Evolutionary conservation across 2,888 invertebrate species (phyloP), one percentile per base, ranked within the genome.

Genomic region (Pecten maximus): DNA sequence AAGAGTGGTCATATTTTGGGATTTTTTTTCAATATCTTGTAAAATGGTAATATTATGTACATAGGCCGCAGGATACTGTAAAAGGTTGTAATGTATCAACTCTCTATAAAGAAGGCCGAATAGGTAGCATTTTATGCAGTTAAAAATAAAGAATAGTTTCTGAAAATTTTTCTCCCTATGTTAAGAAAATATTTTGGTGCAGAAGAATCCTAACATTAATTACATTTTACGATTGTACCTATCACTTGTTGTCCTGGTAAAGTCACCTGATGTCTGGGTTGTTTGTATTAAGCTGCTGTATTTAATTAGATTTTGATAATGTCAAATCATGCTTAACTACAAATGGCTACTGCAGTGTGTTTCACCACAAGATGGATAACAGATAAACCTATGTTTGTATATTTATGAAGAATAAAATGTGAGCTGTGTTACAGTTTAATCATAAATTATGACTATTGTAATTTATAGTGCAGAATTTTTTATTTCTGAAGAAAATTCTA

Each of bases 391-490:
- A 60, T 4, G 6, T 60, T 60, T 60, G 60, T 60, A 60, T 60
- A 60, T 60, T 60, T 60, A 60, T 60, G 60, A 60, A 23, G 23
- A 60, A 60, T 23, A 23, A 4, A 23, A 23, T 16, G 19, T 60
- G 19, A 60, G 6, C 60, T 23, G 60, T 23, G n/a, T 23, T 16
- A 60, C 2, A 23, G 0, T 60, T 60, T 4, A 40, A 40, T n/a
- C n/a, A 74, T 40, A 40, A 48, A 40, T 74, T 90, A 40, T 90
- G 19, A 74, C 6, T 28, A 40, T n/a, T 60, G n/a, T 60, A 23
- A 60, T 60, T 60, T 60, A 23, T 60, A 16, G 60, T 60, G 23
- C 1, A 60, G 16, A 60, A 6, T 16, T 60, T 60, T 23, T 60
- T 60, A 60, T 60, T 16, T 60, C 60, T 1, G 6, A 60, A 60